Evolutionary conservation across 2,888 invertebrate genomes (phyloP).

Genomic region (Calameuta idolon): DNA sequence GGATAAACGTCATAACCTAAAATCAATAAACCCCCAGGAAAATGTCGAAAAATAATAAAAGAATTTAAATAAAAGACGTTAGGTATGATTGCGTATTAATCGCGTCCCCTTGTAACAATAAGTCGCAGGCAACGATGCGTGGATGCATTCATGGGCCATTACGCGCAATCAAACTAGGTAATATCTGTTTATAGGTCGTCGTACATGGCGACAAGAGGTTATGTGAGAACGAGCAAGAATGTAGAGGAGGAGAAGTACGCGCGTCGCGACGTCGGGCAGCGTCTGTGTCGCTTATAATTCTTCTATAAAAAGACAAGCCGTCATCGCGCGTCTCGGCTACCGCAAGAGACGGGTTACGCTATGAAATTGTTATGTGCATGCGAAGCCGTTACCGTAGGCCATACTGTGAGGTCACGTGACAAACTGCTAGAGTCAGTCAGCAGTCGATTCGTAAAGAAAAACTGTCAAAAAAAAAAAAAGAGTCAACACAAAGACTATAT

Average conservation of each 20-base stretch:
- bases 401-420: background rate
- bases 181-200: constrained; percentile 23
- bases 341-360: background rate
- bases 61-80: background rate
- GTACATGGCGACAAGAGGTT: background rate
- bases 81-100: background rate
- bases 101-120: background rate
- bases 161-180: constrained; percentile 33
- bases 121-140: constrained; percentile 16
- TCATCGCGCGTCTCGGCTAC: constrained; percentile 38
- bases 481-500: background rate
- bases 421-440: background rate
- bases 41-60: background rate
- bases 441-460: background rate
- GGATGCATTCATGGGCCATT: constrained; percentile 34
- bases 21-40: background rate
- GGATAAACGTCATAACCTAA: background rate
- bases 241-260: background rate
- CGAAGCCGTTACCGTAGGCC: background rate
- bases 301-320: constrained; percentile 56
- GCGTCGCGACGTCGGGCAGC: background rate
- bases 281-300: background rate
- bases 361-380: background rate
- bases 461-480: background rate
- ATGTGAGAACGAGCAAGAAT: background rate